Evolutionary conservation across 2,797 vertebrate species (phyloP), one percentile per base, ranked within the genome.

Genomic region (Sebastes baramenuke): DNA sequence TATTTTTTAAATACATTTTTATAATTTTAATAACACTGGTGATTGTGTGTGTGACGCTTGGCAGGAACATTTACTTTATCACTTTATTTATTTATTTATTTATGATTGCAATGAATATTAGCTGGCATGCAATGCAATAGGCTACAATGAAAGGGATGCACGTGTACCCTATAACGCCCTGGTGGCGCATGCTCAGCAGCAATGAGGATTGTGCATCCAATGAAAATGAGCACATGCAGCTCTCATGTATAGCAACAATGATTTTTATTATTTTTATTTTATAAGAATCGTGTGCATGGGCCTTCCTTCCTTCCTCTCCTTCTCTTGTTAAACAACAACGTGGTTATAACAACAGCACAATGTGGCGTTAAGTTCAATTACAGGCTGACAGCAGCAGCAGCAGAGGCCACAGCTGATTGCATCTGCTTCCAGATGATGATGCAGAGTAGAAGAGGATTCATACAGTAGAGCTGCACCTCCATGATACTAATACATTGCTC

Each of bases 401-500:
- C 34, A 34, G 34, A 73, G 71, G 77, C 84, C 85, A 70, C 58
- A 29, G 75, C 68, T 82, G 92, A 92, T 92, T 87, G 52, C 25
- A 90, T 92, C 89, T 88, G 12, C 58, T 82, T 87, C 84, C 67
- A 88, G 87, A 88, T 82, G 89, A 86, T 86, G 75, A 34, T 34
- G 34, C 77, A 74, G 83, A 89, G 75, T 16, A 75, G 82, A 81
- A 62, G 2, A 46, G 68, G 77, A 87, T 79, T 67, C 84, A 79
- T 67, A 77, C 76, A 73, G 83, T 42, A 61, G 78, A 80, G 78
- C 82, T 84, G 85, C 82, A 84, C 86, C 81, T 80, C 84, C 72
- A 20, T 75, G 85, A 87, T 87, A 74, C 87, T 73, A 91, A 91
- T 86, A 92, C 80, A 92, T 92, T 92, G 89, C 87, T 80, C 89